Base-by-base conservation (phyloP, 2,797 vertebrate species). In the Acomys russatus region DNA sequence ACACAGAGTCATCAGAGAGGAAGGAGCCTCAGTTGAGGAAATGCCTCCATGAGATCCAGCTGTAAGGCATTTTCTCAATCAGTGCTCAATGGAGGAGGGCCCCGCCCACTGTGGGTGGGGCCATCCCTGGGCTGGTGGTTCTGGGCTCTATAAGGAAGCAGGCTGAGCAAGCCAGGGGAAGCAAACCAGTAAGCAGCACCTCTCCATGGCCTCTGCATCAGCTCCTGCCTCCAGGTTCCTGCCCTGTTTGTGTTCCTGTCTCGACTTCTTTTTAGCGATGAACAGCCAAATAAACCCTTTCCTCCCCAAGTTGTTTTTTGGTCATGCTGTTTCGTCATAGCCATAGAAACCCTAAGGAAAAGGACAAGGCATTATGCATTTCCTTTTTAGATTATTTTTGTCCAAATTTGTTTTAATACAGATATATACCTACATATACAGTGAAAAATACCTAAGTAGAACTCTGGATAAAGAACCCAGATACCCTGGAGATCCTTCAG, bases 401-500 rank as follows among this genome's bases (percentile, higher is more conserved):
- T 17, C 63, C 73, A 92, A 66, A 73, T 22, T 74, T 78, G 25
- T 44, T 96, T 97, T 96, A 92, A 96, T 96, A 95, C 33, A 91
- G 38, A 96, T 70, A 71, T 35, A 93, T 35, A 90, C 23, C 18
- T 6, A 59, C 82, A 87, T 0, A 63, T 3, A 74, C 2, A 44
- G 82, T 76, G 85, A 95, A 38, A 68, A 74, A 92, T 4, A 82
- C 44, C 78, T 66, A 79, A 83, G 33, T 20, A 85, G 49, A 70
- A 66, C 15, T 51, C 83, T 74, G 35, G n/a, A n/a, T n/a, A n/a
- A n/a, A n/a, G n/a, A n/a, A 70, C 33, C 30, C 66, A 4, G 86
- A 64, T 33, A 38, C 33, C 70, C 77, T 35, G 54, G 73, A 87
- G 63, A 77, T 92, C 66, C 90, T 92, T 91, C 30, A 9, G 30